Conservation (phyloP, 1,140 invertebrate species). For the Sycobia sp. region DNA sequence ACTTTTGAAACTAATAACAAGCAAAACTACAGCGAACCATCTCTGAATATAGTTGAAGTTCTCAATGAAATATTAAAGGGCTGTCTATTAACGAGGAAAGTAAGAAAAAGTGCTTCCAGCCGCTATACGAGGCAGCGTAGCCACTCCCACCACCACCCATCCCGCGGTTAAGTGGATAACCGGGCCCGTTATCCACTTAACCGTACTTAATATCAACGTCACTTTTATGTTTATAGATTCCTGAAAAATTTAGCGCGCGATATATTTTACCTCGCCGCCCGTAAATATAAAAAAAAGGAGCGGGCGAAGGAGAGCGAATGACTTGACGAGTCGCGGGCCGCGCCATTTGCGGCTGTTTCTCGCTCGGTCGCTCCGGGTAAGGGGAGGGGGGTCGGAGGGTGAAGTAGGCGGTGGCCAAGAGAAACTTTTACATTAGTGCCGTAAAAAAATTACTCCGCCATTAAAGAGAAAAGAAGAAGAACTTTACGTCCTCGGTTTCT, state of each 20-base stretch:
- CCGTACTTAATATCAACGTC: conserved; percentile 16
- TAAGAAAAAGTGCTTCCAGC: too few relatives aligned
- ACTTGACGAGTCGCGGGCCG: conserved; percentile 10
- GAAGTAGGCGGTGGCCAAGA: background rate
- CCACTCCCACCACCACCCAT: too few relatives aligned
- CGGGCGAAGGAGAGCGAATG: conserved; percentile 1
- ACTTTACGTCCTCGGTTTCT: background rate
- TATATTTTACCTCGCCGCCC: too few relatives aligned
- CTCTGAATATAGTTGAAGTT: too few relatives aligned
- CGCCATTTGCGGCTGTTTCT: conserved; percentile 28
- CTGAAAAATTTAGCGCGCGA: conserved; percentile 1
- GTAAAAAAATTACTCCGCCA: conserved; percentile 21
- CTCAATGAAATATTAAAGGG: too few relatives aligned
- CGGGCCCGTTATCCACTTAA: conserved; percentile 20
- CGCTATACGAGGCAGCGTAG: too few relatives aligned
- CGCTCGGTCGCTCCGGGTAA: background rate
- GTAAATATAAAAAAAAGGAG: too few relatives aligned
- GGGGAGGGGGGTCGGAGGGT: background rate
- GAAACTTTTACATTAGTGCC: conserved; percentile 28
- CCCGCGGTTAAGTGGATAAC: too few relatives aligned
- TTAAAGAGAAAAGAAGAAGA: conserved; percentile 17
- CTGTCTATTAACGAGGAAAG: too few relatives aligned
- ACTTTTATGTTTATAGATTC: conserved; percentile 21
- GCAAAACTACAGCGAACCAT: too few relatives aligned
- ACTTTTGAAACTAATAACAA: too few relatives aligned